phyloP scores from a whole-genome alignment of 2,888 invertebrate species.

The Drosophila recens region DNA sequence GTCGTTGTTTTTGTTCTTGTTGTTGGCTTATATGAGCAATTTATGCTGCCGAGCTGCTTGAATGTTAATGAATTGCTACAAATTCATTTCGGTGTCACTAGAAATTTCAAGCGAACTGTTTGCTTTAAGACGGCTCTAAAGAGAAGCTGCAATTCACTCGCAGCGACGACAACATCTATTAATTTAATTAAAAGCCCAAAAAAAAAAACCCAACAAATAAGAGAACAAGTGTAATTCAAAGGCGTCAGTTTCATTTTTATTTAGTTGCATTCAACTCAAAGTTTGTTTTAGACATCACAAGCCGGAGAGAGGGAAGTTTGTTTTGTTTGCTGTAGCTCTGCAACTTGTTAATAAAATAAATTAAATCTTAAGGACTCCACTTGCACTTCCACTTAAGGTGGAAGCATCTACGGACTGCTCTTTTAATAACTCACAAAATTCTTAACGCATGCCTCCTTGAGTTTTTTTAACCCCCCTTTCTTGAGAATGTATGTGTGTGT shows the following conservation, averaged over 20 bases:
- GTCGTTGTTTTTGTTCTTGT: conserved; percentile 6
- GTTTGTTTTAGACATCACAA: conserved; percentile 19
- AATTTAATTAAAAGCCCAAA: conserved; percentile 59
- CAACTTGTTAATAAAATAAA: conserved; percentile 61
- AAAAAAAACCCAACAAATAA: conserved; percentile 10
- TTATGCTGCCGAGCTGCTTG: conserved; percentile 60
- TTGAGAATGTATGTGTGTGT: not conserved
- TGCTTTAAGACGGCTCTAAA: conserved; percentile 34
- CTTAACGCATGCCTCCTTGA: conserved; percentile 9
- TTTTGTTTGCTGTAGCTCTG: conserved; percentile 7
- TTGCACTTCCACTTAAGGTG: conserved; percentile 32
- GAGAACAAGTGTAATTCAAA: conserved; percentile 27
- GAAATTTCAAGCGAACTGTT: conserved; percentile 33
- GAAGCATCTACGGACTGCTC: conserved; percentile 14
- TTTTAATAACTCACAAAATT: conserved; percentile 33
- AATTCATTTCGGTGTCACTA: conserved; percentile 65
- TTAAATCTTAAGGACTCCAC: conserved; percentile 45
- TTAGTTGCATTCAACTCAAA: conserved; percentile 30
- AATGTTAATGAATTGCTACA: conserved; percentile 77
- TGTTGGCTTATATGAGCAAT: conserved; percentile 58
- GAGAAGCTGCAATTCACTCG: conserved; percentile 1
- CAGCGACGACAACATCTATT: conserved; percentile 48
- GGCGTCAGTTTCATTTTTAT: conserved; percentile 43
- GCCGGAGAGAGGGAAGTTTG: not conserved
- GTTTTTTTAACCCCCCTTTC: not conserved